Percentiles rank a stretch among this genome's conserved stretches.
phyloP scores from a whole-genome alignment of 2,113 vertebrate species.

The Tyrannus savana region DNA sequence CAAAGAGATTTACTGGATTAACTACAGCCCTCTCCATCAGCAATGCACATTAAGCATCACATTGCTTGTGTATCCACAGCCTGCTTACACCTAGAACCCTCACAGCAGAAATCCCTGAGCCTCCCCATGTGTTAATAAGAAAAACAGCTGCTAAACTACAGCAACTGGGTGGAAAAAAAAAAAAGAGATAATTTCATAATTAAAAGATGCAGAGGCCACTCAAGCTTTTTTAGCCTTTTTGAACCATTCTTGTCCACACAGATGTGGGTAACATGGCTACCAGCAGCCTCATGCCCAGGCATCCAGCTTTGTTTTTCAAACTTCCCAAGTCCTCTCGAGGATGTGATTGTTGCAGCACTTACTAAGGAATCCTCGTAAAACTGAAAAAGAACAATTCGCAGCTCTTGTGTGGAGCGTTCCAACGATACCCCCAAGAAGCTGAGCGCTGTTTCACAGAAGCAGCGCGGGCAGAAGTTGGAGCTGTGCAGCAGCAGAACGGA shows the following conservation, averaged over 20 bases:
- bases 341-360: background rate
- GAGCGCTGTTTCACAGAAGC: background rate
- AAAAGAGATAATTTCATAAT: background rate
- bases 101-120: background rate
- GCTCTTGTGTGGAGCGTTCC: background rate
- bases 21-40: background rate
- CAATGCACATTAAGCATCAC: background rate
- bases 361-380: background rate
- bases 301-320: background rate
- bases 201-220: background rate
- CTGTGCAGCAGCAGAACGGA: background rate
- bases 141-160: background rate
- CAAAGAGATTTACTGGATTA: background rate
- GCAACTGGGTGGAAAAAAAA: fast-evolving
- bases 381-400: background rate
- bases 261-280: background rate
- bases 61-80: background rate
- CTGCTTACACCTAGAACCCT: background rate
- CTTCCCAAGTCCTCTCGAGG: background rate
- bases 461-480: background rate
- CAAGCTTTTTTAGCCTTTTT: background rate
- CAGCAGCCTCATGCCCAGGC: background rate
- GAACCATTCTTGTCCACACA: background rate
- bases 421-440: background rate
- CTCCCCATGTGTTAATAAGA: background rate